These are phyloP conservation scores for Drosophila cognata DNA, from an alignment of 2,888 invertebrate species.

Conservation along the genomic window DNA sequence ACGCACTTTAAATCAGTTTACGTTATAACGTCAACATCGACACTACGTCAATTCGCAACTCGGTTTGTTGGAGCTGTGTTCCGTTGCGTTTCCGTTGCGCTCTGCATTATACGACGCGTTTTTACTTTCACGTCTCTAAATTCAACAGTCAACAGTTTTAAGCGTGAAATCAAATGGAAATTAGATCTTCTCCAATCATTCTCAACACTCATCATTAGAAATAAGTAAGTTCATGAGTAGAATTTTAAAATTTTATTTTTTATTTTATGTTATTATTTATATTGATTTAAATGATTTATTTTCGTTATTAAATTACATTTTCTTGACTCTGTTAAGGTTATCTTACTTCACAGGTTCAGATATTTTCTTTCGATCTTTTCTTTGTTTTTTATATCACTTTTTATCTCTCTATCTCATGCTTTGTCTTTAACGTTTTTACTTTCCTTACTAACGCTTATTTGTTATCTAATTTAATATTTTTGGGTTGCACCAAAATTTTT, in stretches of 20 bases:
- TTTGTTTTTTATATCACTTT: too few relatives aligned
- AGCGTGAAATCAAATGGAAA: constrained; percentile 4
- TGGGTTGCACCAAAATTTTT: not conserved
- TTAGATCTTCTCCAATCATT: not conserved
- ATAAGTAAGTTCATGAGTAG: constrained; percentile 4
- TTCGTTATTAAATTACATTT: not conserved
- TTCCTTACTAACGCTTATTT: not conserved
- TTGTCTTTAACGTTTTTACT: not conserved
- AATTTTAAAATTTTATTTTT: not conserved
- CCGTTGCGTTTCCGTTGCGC: constrained; percentile 14
- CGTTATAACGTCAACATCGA: constrained; percentile 70
- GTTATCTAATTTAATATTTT: not conserved
- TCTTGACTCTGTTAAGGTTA: not conserved
- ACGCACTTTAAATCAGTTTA: constrained; percentile 79
- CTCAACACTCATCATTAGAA: not conserved
- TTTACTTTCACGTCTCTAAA: constrained; percentile 53
- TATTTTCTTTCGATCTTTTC: not conserved
- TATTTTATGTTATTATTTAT: not conserved
- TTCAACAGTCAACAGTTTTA: constrained; percentile 15
- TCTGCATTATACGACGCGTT: constrained; percentile 23
- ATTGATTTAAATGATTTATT: not conserved
- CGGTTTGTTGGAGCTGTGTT: constrained; percentile 14
- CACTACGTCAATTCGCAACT: constrained; percentile 62
- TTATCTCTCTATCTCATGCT: not conserved
- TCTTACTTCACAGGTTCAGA: not conserved